Evolutionary conservation across 2,113 vertebrate species (phyloP), one percentile per base, ranked within the genome.

Genomic region (Circaetus gallicus): DNA sequence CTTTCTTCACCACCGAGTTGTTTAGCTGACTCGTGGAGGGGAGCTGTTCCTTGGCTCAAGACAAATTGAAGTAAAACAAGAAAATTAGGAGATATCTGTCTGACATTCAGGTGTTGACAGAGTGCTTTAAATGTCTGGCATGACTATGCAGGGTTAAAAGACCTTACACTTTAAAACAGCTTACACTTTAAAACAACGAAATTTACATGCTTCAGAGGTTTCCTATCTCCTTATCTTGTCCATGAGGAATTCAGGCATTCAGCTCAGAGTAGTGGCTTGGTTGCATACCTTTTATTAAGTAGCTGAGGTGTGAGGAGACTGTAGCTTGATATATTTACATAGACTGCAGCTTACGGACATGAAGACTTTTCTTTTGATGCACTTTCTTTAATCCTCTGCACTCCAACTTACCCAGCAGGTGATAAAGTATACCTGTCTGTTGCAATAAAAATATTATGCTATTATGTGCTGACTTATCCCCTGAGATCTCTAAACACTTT

Each of bases 201-300:
- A 97, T 98, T 97, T 95, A 93, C 95, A 97, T 97, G 97, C 98
- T 95, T 97, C 96, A 96, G 97, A 97, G 97, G 72, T 91, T 98
- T 97, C 67, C 96, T 93, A 94, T 97, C 87, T 94, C 92, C 93
- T 97, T 96, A 97, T 97, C 98, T 97, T 96, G 96, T 97, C 97
- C 34, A 7, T 88, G 65, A 97, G 97, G 96, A 97, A 97, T 98
- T 98, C 98, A 97, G 95, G 43, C 93, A 92, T 92, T 97, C 95
- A 87, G 79, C 93, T 95, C 90, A 83, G 96, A 97, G 94, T 73
- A 84, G 94, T 96, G 97, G 63, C 95, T 98, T 97, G 94, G 96
- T 95, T 97, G 96, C 69, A 6, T 93, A 92, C 82, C 93, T 96
- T 97, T 97, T 95, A 58, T 94, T 97, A 97, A 97, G 96, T 49